phyloP scores from a whole-genome alignment of 1,140 invertebrate species.

The Heterodera schachtii region DNA sequence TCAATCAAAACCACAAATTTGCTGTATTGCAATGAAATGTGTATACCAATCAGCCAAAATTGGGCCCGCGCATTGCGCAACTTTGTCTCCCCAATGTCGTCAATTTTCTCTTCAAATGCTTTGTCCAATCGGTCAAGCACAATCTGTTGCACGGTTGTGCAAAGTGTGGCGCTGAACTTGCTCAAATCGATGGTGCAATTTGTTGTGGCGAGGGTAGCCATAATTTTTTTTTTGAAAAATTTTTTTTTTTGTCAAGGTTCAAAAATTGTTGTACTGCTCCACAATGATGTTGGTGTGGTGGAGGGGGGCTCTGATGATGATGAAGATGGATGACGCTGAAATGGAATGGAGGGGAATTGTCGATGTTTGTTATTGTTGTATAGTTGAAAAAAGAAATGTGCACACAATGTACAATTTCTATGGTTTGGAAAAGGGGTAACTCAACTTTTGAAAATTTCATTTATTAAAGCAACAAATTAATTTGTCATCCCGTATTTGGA shows the following conservation, averaged over 20 bases:
- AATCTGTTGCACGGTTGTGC: background rate
- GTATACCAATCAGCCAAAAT: background rate
- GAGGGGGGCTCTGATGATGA: too few species aligned
- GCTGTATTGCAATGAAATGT: background rate
- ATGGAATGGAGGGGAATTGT: too few species aligned
- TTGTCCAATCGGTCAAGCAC: background rate
- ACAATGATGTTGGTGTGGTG: too few species aligned
- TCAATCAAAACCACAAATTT: background rate
- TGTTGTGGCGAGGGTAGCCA: background rate
- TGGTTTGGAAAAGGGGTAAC: too few species aligned
- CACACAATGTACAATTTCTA: too few species aligned
- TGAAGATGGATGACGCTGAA: too few species aligned
- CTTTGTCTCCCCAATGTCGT: background rate
- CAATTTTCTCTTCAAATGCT: background rate
- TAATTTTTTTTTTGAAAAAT: background rate
- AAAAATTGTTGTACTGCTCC: too few species aligned
- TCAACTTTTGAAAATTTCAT: too few species aligned
- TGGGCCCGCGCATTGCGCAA: background rate
- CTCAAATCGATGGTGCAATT: background rate
- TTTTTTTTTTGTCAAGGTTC: background rate
- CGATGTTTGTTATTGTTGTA: too few species aligned
- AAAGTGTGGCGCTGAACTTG: background rate
- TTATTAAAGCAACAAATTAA: too few species aligned
- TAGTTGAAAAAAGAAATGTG: too few species aligned
- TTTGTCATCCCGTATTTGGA: too few species aligned